These are phyloP conservation scores for Metalampra italica DNA, from an alignment of 2,888 invertebrate genomes.

Conservation along the genomic window DNA sequence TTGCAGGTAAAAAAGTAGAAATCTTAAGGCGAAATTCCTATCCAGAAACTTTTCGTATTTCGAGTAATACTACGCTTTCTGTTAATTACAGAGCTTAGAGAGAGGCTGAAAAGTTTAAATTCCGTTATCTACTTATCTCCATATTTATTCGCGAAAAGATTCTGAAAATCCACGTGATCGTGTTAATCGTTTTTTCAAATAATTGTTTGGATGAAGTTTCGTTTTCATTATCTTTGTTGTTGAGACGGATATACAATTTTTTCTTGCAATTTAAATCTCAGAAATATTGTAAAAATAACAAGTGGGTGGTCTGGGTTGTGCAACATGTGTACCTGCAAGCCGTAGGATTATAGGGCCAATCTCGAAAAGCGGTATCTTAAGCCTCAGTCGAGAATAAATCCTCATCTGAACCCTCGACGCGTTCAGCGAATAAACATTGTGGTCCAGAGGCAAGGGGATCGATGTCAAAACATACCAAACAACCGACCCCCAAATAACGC, in stretches of 20 bases:
- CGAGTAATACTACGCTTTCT: slow-evolving; percentile 51
- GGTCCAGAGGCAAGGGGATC: slow-evolving; percentile 44
- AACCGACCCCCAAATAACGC: slow-evolving; percentile 36
- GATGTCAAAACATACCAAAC: slow-evolving; percentile 49
- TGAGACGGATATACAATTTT: too few species aligned
- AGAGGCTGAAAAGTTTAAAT: slow-evolving; percentile 44
- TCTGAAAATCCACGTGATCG: slow-evolving; percentile 10
- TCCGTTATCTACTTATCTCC: slow-evolving; percentile 27
- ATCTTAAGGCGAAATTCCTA: slow-evolving; percentile 48
- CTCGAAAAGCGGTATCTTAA: slow-evolving; percentile 48
- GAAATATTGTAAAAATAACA: too few species aligned
- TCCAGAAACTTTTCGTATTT: slow-evolving; percentile 53
- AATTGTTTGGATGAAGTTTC: neutral
- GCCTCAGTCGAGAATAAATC: slow-evolving; percentile 57
- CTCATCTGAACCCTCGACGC: slow-evolving; percentile 47
- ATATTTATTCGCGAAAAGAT: slow-evolving; percentile 19
- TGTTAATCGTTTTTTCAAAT: neutral
- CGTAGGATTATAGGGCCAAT: slow-evolving; percentile 48
- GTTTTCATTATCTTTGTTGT: neutral
- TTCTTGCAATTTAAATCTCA: too few species aligned
- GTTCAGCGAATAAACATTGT: slow-evolving; percentile 56
- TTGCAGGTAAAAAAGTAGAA: slow-evolving; percentile 55
- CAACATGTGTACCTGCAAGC: slow-evolving; percentile 23
- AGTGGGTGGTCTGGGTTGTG: neutral
- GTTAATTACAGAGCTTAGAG: slow-evolving; percentile 54